Base-by-base conservation (phyloP, 2,113 vertebrate genomes). In the Hepsetus odoe region DNA sequence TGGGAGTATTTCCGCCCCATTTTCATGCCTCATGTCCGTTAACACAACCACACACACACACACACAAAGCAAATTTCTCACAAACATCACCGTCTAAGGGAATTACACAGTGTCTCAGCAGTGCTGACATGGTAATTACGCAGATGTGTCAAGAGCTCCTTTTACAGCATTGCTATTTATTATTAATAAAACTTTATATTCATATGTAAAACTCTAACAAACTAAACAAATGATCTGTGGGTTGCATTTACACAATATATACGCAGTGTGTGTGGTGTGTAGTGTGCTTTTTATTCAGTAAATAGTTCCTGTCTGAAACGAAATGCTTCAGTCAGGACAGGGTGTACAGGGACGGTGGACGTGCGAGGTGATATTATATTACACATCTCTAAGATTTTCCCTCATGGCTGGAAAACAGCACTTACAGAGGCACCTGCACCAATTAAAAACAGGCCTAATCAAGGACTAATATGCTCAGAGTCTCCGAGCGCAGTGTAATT, bases 361-460 rank as follows among this genome's bases (percentile, higher is more conserved):
- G 30, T 33, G 59, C 38, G 33, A 62, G 32, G 28, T 20, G 18
- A 62, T 5, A 20, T 18, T 51, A 65, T 18, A 68, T 33, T 58
- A 46, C 42, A 40, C 58, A 51, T 46, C 65, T 32, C 30, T 49
- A 38, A 53, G 58, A n/a, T 33, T 56, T 40, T 65, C 28, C 42
- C 56, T n/a, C 42, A 35, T 12, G 38, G 24, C 44, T 72, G 67
- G 67, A 59, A 71, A 78, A 49, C 55, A 55, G 53, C 64, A 77
- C 11, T 22, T 74, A 9, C 58, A 72, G 35, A 72, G 1, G 22
- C 69, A 72, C 26, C 32, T 62, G 18, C 35, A 53, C 42, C 44
- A 70, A 75, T 81, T 58, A 51, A 72, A 80, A 35, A 6, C 16
- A n/a, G 4, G 0, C 32, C 66, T 22, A 77, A 81, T 81, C 32